phyloP scores from a whole-genome alignment of 2,888 invertebrate species.

The Euclidia mi region DNA sequence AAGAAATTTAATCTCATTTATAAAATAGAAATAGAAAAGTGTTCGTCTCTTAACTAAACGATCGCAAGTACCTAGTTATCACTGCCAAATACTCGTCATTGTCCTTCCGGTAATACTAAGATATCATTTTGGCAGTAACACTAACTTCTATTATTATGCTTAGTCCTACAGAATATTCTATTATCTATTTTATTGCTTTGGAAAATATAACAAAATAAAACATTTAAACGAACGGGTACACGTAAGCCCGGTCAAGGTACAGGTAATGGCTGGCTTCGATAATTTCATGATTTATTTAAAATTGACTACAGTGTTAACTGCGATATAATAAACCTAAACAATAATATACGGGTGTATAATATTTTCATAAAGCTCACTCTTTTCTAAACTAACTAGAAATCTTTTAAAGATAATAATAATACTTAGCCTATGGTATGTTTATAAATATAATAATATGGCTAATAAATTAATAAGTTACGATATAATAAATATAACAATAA shows the following conservation, averaged over 20 bases:
- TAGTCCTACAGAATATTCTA: conserved; percentile 79
- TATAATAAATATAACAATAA: conserved; percentile 72
- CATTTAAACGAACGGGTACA: conserved; percentile 68
- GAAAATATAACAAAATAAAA: conserved; percentile 84
- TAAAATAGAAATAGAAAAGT: conserved; percentile 63
- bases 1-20: conserved; percentile 78
- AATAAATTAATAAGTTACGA: conserved; percentile 86
- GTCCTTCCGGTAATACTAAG: conserved; percentile 67
- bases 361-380: conserved; percentile 88
- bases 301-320: conserved; percentile 77
- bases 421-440: conserved; percentile 90
- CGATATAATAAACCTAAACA: conserved; percentile 72
- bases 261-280: conserved; percentile 81
- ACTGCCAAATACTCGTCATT: conserved; percentile 78
- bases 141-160: conserved; percentile 81
- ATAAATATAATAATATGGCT: conserved; percentile 89
- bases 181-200: conserved; percentile 83
- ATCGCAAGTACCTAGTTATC: conserved; percentile 68
- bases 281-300: conserved; percentile 74
- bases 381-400: conserved; percentile 86
- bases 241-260: conserved; percentile 73
- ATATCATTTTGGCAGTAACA: conserved; percentile 79
- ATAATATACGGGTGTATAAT: conserved; percentile 79
- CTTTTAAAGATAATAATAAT: conserved; percentile 87
- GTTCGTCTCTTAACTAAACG: conserved; percentile 58